Base-by-base conservation (phyloP, 2,888 invertebrate species). In the Cephus nigrinus region DNA sequence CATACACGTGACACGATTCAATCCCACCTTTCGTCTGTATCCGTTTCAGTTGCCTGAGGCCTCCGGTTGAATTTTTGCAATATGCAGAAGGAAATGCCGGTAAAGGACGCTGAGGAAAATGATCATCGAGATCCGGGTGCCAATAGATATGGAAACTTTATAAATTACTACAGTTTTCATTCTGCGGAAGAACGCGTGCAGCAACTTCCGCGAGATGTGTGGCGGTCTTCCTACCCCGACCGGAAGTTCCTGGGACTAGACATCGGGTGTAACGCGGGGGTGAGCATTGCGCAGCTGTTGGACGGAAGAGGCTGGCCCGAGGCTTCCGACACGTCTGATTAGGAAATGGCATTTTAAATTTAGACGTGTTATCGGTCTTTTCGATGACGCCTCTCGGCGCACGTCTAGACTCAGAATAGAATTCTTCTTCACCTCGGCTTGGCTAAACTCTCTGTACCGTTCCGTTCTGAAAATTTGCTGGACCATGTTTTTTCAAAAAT, bases 81-180 rank as follows among this genome's bases (percentile, higher is more conserved):
- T 9, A 55, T 55, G 55, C 55, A 55, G 55, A 55, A 23, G 23
- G 55, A 23, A 23, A 23, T 55, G 23, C 23, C 55, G 71, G 4
- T 12, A 71, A 31, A 12, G 32, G 71, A 23, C 1, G 31, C 12
- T 71, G 71, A 71, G 31, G 3, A 33, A 33, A 71, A 32, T 71
- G 71, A 71, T 11, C 31, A 71, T 5, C 77, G 78, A 79, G 94
- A 96, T 91, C 97, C 97, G 30, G 97, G 97, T 33, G 96, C 96
- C 68, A 95, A 95, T 1, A 94, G 94, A 88, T 94, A 93, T 92
- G 97, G 97, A 76, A 97, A 97, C 92, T 97, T 97, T 86, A 96
- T 96, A 79, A 97, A 97, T 92, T 97, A 97, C 89, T 97, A 97
- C 89, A 93, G 95, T 83, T 97, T 97, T 88, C 95, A 97, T 92